A percentile compares a stretch with the other conserved stretches of the same genome.
Evolutionary conservation across 1,140 invertebrate genomes (phyloP).

Genomic region (Lucilia sericata): DNA sequence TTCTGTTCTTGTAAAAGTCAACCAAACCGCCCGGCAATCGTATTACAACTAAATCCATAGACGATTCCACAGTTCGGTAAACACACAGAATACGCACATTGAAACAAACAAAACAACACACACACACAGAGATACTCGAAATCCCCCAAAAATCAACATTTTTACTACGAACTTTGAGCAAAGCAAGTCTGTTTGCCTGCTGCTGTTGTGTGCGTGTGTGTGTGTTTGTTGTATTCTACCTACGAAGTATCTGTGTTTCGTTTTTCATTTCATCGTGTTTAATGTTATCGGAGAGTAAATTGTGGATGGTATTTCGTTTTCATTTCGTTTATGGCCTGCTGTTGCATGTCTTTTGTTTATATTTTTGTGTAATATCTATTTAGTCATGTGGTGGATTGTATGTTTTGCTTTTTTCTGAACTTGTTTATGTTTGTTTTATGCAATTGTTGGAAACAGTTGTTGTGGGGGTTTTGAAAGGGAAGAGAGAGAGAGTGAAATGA

Average conservation of each 20-base stretch:
- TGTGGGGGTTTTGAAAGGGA: not conserved
- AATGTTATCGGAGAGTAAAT: not conserved
- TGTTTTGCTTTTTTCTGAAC: not conserved
- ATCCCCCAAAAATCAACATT: not conserved
- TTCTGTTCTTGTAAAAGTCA: slow-evolving; percentile 42
- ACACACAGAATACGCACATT: not conserved
- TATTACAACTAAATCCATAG: slow-evolving; percentile 49
- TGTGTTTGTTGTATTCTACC: not conserved
- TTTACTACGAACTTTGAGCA: not conserved
- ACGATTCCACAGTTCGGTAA: slow-evolving; percentile 39
- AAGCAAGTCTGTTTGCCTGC: not conserved
- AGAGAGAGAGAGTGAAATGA: not conserved
- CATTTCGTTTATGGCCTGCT: slow-evolving; percentile 27
- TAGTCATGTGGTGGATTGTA: slow-evolving; percentile 45
- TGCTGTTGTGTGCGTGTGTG: not conserved
- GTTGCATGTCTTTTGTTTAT: slow-evolving; percentile 31
- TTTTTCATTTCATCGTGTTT: not conserved
- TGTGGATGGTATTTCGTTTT: slow-evolving; percentile 26
- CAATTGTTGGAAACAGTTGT: not conserved
- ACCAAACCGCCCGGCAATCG: slow-evolving; percentile 51
- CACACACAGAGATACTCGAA: not conserved
- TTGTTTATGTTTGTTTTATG: slow-evolving; percentile 21
- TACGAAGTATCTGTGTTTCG: not conserved
- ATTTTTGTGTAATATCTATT: not conserved
- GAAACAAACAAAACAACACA: slow-evolving; percentile 15